Percentiles rank a stretch among this genome's conserved stretches.
phyloP scores from a whole-genome alignment of 2,888 invertebrate species.

The Polydesmus complanatus region DNA sequence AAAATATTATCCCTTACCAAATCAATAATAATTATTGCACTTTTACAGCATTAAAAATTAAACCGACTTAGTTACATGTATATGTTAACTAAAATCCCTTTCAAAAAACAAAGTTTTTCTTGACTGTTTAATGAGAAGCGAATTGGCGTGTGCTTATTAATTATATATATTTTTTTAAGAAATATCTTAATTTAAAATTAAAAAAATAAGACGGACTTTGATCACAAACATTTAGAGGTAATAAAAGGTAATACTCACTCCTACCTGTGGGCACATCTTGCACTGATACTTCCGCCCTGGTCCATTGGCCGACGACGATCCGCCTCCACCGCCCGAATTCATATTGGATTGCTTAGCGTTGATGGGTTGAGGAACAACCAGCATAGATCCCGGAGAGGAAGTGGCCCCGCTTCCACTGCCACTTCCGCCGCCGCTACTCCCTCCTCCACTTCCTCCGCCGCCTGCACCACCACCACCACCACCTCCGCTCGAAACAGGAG shows the following conservation, averaged over 20 bases:
- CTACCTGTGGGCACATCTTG: constrained; percentile 95
- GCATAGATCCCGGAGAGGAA: constrained; percentile 43
- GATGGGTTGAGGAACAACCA: constrained; percentile 79
- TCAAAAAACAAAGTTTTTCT: too few relatives aligned
- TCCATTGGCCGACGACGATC: constrained; percentile 31
- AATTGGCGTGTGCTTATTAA: too few relatives aligned
- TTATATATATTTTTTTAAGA: too few relatives aligned
- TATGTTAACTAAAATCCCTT: too few relatives aligned
- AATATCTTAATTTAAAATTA: too few relatives aligned
- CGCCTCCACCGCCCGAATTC: constrained; percentile 30
- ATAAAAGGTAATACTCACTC: constrained; percentile 27
- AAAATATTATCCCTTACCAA: too few relatives aligned
- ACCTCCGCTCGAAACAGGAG: constrained; percentile 38
- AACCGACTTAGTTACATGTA: too few relatives aligned
- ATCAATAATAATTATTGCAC: too few relatives aligned
- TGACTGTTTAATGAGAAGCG: too few relatives aligned
- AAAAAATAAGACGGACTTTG: too few relatives aligned
- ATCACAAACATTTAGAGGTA: not conserved
- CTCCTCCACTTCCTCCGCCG: constrained; percentile 28
- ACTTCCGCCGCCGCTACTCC: constrained; percentile 59
- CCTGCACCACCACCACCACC: constrained; percentile 32
- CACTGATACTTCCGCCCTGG: constrained; percentile 72
- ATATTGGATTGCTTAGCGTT: constrained; percentile 45
- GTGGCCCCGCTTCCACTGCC: constrained; percentile 53
- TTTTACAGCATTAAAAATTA: too few relatives aligned